phyloP scores from a whole-genome alignment of 2,113 vertebrate species.

The Mus pahari region DNA sequence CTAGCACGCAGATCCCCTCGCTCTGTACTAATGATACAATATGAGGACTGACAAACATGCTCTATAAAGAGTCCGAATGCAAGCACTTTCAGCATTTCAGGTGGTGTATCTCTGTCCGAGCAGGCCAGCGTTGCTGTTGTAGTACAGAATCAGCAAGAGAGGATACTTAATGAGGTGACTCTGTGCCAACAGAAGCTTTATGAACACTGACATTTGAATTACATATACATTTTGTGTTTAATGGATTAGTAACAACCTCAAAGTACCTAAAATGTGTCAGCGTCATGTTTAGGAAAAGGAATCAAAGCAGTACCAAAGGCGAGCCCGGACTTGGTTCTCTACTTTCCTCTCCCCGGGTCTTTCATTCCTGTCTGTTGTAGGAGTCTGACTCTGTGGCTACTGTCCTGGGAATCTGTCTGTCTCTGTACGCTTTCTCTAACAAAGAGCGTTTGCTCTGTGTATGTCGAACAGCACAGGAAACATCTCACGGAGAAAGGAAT shows the following conservation, averaged over 20 bases:
- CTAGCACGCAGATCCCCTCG: background rate
- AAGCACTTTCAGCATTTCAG: background rate
- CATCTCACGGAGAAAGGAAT: background rate
- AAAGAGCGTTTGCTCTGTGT: background rate
- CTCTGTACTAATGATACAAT: background rate
- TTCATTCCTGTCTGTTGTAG: background rate
- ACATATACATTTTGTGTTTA: background rate
- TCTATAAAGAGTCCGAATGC: background rate
- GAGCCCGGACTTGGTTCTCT: background rate
- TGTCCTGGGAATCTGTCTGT: background rate
- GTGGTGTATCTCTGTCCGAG: background rate
- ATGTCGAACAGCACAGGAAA: background rate
- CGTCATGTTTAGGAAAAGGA: background rate
- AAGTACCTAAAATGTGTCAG: background rate
- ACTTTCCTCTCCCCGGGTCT: background rate
- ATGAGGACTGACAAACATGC: background rate
- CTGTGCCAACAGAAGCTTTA: background rate
- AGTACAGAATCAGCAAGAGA: background rate
- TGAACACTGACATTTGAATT: constrained; percentile 26
- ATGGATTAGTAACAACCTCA: background rate
- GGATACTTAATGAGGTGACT: background rate
- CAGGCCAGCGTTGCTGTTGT: background rate
- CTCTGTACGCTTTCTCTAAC: background rate
- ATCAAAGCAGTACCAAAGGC: background rate
- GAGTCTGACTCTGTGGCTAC: background rate